Evolutionary conservation across 2,797 vertebrate genomes (phyloP), one percentile per base, ranked within the genome.

Genomic region (Spinus pinus): DNA sequence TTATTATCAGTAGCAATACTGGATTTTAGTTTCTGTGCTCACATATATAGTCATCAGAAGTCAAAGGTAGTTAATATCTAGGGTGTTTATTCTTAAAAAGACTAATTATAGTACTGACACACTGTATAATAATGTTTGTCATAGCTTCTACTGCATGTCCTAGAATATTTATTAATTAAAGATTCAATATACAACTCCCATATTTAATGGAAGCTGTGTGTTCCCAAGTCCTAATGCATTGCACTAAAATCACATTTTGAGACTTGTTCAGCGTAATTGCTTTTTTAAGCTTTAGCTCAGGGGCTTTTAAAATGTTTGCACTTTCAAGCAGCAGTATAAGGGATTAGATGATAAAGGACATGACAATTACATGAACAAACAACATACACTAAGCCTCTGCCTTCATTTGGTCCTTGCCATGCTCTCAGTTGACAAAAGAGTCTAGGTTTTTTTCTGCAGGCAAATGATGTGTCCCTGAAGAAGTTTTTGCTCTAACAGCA

Each of bases 281-380:
- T 79, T 61, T 75, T 72, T 58, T 46, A 83, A 90, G 58, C 42
- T 69, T 69, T 79, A 73, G 67, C 60, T 77, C 47, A 71, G 67
- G 39, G 37, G 2, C 46, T 93, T 86, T 92, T 57, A 90, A 72
- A 80, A 70, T 77, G 28, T 82, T 95, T 94, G 50, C 50, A 74
- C 61, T 89, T 95, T 93, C 24, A 82, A 64, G 24, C 37, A 58
- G 65, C 20, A 41, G n/a, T 23, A 50, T 56, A 46, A 93, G 9
- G 17, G 37, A 66, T 73, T 88, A 87, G 67, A 89, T 60, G n/a
- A 85, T 85, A 95, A 90, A 74, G 33, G 65, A 70, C 35, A 50
- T 54, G 56, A 86, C 74, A 82, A 77, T 89, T 92, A 82, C 51
- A 77, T 28, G 69, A 86, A 57, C 46, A 90, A 95, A 80, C 56